Evolutionary conservation across 1,140 invertebrate genomes (phyloP), one percentile per base, ranked within the genome.

Genomic region (Bilobella aurantiaca): DNA sequence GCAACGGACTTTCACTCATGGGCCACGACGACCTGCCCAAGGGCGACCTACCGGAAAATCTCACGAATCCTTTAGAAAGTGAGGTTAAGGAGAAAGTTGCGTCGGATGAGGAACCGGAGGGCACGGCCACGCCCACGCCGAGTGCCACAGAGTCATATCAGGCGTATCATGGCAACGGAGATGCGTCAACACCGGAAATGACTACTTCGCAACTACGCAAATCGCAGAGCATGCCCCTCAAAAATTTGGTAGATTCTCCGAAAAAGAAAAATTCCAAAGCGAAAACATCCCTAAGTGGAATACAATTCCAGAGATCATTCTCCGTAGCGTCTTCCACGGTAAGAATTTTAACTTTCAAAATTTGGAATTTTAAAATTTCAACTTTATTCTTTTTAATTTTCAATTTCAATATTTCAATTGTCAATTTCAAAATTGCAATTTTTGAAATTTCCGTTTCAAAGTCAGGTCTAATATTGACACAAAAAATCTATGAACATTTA

Each of bases 311-410:
- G 46, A 25, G 70, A 66, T 68, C 70, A n/a, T 71, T 71, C 28
- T 71, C 70, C 27, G 70, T 71, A 14, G 32, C 66, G n/a, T 71
- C 70, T 16, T 62, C 67, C 28, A 64, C 56, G 53, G 70, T 71
- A 60, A 68, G 70, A 53, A 49, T n/a, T 29, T 66, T 12, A 34
- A n/a, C 21, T 25, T n/a, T n/a, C n/a, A n/a, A n/a, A n/a, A n/a
- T n/a, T n/a, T n/a, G n/a, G n/a, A n/a, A n/a, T n/a, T n/a, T n/a
- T n/a, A n/a, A n/a, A n/a, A n/a, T n/a, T n/a, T n/a, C n/a, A n/a
- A n/a, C n/a, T n/a, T n/a, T n/a, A n/a, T n/a, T n/a, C n/a, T n/a
- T n/a, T n/a, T n/a, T n/a, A n/a, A n/a, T n/a, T n/a, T n/a, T n/a
- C n/a, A n/a, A n/a, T n/a, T n/a, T n/a, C n/a, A n/a, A n/a, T n/a